Conservation (phyloP, 2,888 invertebrate genomes). For the Hirtodrosophila trivittata region DNA sequence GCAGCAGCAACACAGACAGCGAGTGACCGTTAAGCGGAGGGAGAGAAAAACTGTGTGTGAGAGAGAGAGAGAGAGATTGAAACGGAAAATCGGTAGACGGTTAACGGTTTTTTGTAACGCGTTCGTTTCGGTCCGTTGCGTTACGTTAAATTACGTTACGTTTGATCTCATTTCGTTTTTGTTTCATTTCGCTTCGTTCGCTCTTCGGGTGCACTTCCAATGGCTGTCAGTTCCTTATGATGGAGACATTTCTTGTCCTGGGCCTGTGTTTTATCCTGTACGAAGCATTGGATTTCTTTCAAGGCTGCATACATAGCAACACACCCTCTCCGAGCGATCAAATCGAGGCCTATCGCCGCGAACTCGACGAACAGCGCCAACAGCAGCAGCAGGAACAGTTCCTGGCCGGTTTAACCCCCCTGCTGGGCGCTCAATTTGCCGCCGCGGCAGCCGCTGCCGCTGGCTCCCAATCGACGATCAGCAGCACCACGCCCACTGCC, state of each 20-base stretch:
- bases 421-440: conserved; percentile 78
- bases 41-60: conserved; percentile 1
- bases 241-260: conserved; percentile 88
- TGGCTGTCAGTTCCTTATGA: conserved; percentile 83
- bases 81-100: conserved; percentile 8
- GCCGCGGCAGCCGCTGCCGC: conserved; percentile 65
- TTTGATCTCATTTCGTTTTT: conserved; percentile 28
- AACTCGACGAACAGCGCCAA: conserved; percentile 83
- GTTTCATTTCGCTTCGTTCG: conserved; percentile 13
- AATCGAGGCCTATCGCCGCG: conserved; percentile 83
- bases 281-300: conserved; percentile 87
- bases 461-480: conserved; percentile 67
- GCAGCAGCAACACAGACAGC: conserved; percentile 10
- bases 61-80: conserved; percentile 2
- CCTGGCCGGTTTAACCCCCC: conserved; percentile 78
- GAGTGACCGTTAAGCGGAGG: conserved; percentile 9
- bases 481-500: conserved; percentile 75
- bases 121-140: conserved; percentile 17
- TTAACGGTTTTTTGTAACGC: conserved; percentile 3
- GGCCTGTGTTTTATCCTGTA: conserved; percentile 88
- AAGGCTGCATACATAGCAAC: conserved; percentile 84
- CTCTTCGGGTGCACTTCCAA: conserved; percentile 62
- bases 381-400: conserved; percentile 83
- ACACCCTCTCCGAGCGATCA: conserved; percentile 82
- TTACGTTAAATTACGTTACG: conserved; percentile 15